Evolutionary conservation across 2,888 invertebrate genomes (phyloP), one percentile per base, ranked within the genome.

Genomic region (Euspilapteryx auroguttella): DNA sequence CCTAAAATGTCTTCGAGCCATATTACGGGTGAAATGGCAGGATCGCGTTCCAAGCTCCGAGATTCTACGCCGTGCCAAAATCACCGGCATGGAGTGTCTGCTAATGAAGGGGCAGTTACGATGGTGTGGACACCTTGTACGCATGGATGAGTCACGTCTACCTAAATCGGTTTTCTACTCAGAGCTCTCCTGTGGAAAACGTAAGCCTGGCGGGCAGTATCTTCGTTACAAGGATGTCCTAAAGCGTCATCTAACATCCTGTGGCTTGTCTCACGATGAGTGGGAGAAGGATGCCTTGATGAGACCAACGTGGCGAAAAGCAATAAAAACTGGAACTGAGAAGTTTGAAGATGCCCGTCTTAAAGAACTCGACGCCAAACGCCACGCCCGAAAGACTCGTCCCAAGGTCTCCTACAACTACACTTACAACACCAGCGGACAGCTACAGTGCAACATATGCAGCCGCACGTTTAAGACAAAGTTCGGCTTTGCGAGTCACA

Each of bases 121-220:
- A 4, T 33, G 36, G 26, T 25, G 28, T 10, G 28, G 32, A 1
- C 37, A 37, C 12, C 7, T 37, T 1, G 17, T 17, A 4, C 29
- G 33, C 1, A 38, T 35, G 37, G 8, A 28, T 1, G 33, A 37
- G 1, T 17, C 25, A 1, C 15, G 36, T 17, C 6, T 35, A 17
- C 32, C 31, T 2, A 38, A 36, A 17, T 20, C 31, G 25, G 32
- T 35, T 10, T 34, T 39, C 21, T 35, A 34, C 26, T 34, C 30
- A 1, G 31, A 36, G 26, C 33, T 34, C 4, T 10, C 29, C 20
- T 14, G 29, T 7, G 34, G 31, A 24, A 37, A 34, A 31, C 34
- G 31, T 6, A 35, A 31, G 10, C 35, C n/a, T 4, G 32, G 35
- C 14, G 28, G 29, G 2, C 29, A 28, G 12, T 17, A 31, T 24